Evolutionary conservation across 1,140 invertebrate species (phyloP).

Genomic region (Heterodera carotae): DNA sequence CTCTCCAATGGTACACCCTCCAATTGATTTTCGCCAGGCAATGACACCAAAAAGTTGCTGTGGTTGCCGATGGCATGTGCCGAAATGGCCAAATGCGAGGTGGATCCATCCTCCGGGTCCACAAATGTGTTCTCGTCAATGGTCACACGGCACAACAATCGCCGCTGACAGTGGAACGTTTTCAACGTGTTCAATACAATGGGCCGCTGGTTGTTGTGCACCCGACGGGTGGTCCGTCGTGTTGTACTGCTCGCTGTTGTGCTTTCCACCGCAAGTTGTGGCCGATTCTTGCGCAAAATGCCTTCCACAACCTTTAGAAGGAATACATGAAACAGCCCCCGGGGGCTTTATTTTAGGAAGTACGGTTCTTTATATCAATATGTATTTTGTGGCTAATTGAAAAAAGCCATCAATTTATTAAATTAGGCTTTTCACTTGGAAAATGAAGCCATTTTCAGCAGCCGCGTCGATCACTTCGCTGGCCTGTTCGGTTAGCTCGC

Average conservation of each 20-base stretch:
- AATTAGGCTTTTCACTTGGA: constrained; percentile 30
- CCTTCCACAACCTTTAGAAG: constrained; percentile 26
- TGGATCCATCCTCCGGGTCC: constrained; percentile 37
- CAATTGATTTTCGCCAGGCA: constrained; percentile 4
- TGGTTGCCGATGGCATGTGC: constrained; percentile 31
- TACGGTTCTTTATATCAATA: neutral
- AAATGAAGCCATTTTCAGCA: constrained; percentile 15
- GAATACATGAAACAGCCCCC: too few relatives aligned
- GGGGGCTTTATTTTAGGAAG: too few relatives aligned
- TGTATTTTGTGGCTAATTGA: too few relatives aligned
- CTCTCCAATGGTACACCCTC: constrained; percentile 33
- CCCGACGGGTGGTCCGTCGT: constrained; percentile 30
- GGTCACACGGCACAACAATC: constrained; percentile 32
- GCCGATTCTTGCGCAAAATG: constrained; percentile 18
- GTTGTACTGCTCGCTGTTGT: neutral
- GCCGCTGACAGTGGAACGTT: constrained; percentile 31
- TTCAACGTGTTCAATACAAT: constrained; percentile 27
- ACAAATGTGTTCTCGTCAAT: constrained; percentile 39
- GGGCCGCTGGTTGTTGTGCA: constrained; percentile 32
- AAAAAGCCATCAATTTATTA: too few relatives aligned
- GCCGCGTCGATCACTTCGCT: constrained; percentile 24
- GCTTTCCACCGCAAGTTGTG: neutral
- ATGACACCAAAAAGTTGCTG: constrained; percentile 32
- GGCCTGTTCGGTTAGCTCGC: constrained; percentile 31
- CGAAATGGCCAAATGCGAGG: constrained; percentile 11